Evolutionary conservation across 2,888 invertebrate genomes (phyloP), one percentile per base, ranked within the genome.

Genomic region (Phyllotreta cruciferae): DNA sequence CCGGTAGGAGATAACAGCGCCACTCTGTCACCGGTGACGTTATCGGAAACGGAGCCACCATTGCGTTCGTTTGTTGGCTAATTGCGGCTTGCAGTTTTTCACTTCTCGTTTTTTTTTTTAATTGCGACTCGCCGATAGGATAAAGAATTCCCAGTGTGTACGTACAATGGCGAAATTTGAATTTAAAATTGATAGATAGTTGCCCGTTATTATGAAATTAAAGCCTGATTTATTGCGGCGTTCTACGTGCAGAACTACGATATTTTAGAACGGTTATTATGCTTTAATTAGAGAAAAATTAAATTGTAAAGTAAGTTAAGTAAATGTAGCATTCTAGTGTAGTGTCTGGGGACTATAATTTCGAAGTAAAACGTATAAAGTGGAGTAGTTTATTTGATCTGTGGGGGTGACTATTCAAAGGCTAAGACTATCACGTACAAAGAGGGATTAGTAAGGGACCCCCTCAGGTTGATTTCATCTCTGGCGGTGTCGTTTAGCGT

Each of bases 1-100:
- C 81, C 79, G 79, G 79, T 78, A 78, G 76, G 80, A 82, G 83
- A 83, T 83, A 83, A 83, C 82, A 79, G 79, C 78, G 80, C 81
- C 81, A 83, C 83, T 83, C 83, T 83, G 83, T 83, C 83, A 83
- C 80, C 81, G 81, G 79, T 83, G 83, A 83, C 83, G 82, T 83
- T 83, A 83, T 83, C 83, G 68, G 65, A 60, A 66, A 66, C 63
- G 70, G 69, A 69, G 72, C 71, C 71, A 68, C 70, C 73, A 70
- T 71, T 62, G 65, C 60, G 60, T 60, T 60, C 60, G 60, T 60
- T 52, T 53, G 60, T 52, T 42, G 60, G 58, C 67, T 67, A 67
- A 67, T 67, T 67, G 65, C 60, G 53, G 64, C 63, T 41, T 63
- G 66, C 60, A 60, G 42, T 53, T 60, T 66, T 62, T 60, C 44